Conservation (phyloP, 1,140 invertebrate species). For the Drosophila nannoptera region DNA sequence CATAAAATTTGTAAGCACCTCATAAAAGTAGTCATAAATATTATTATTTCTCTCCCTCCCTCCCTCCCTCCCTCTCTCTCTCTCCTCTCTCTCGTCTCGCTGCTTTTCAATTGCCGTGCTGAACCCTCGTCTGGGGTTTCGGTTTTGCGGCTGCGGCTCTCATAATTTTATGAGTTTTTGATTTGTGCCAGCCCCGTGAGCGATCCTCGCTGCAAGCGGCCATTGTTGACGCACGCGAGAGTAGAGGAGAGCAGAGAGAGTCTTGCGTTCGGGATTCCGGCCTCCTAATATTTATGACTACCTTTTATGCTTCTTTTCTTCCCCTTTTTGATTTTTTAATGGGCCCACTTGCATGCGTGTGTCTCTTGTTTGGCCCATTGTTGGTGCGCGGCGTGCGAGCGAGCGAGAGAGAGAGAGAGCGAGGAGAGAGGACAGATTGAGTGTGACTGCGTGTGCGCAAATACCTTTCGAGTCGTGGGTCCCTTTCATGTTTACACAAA, state of each 20-base stretch:
- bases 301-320: no score
- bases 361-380: conserved; percentile 35
- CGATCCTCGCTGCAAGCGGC: conserved; percentile 59
- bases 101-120: conserved; percentile 14
- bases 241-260: no score
- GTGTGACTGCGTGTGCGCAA: conserved; percentile 77
- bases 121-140: conserved; percentile 60
- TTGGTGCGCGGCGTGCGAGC: no score
- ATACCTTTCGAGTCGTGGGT: conserved; percentile 53
- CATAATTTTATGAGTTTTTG: conserved; percentile 77
- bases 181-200: conserved; percentile 56
- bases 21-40: conserved; percentile 80
- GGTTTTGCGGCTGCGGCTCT: no score
- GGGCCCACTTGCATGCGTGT: conserved; percentile 56
- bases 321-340: conserved; percentile 79
- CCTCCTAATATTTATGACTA: conserved; percentile 79
- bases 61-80: conserved; percentile 11
- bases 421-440: conserved; percentile 5
- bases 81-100: no score
- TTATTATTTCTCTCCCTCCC: conserved; percentile 62
- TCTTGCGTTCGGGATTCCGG: no score
- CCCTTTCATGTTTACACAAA: conserved; percentile 62
- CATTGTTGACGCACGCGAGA: conserved; percentile 71
- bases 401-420: no score
- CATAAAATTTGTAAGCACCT: conserved; percentile 80